A percentile compares a stretch with the other conserved stretches of the same genome.
Conservation (phyloP, 2,888 invertebrate genomes). For the Platynereis dumerilii region DNA sequence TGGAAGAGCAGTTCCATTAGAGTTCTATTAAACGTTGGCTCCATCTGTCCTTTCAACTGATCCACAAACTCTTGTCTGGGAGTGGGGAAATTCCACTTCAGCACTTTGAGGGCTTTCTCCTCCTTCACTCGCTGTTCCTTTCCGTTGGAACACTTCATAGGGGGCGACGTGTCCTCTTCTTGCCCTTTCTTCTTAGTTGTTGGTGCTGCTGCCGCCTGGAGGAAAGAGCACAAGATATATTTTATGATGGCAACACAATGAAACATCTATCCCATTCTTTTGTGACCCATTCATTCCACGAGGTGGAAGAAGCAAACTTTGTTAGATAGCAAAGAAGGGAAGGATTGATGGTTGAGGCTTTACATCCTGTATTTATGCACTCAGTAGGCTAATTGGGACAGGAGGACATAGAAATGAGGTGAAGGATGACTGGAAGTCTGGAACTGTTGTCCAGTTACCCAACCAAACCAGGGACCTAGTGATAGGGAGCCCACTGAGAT, state of each 20-base stretch:
- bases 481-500: too few species aligned
- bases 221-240: neutral
- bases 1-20: conserved; percentile 93
- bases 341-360: too few species aligned
- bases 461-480: too few species aligned
- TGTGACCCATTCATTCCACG: neutral
- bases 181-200: conserved; percentile 78
- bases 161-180: conserved; percentile 80
- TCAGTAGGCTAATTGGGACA: too few species aligned
- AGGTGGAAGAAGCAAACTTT: neutral
- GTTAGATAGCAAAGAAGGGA: neutral
- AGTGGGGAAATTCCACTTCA: conserved; percentile 94
- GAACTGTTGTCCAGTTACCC: too few species aligned
- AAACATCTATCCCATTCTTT: neutral
- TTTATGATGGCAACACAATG: neutral
- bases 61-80: conserved; percentile 94
- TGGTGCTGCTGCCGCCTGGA: conserved; percentile 31
- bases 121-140: conserved; percentile 93
- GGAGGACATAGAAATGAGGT: too few species aligned
- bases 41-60: conserved; percentile 89
- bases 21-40: conserved; percentile 85
- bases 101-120: conserved; percentile 85
- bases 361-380: too few species aligned
- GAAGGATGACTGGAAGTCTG: too few species aligned
- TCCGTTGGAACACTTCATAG: conserved; percentile 76